These are phyloP conservation scores for Aegithalos caudatus DNA, from an alignment of 2,113 vertebrate species.

Conservation along the genomic window DNA sequence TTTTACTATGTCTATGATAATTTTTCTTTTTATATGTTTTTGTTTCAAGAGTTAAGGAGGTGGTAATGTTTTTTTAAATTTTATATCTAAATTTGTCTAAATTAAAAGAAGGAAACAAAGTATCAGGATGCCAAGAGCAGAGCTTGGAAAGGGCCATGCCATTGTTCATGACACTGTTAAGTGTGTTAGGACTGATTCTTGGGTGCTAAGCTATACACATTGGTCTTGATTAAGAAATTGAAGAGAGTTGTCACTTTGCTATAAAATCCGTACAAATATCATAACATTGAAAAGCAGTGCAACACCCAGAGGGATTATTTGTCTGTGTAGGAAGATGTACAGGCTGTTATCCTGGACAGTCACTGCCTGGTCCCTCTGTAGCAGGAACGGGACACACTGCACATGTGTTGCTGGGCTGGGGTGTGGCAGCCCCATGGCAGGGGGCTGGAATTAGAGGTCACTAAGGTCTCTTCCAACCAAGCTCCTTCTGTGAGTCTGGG, in stretches of 20 bases:
- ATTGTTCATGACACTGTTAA: neutral
- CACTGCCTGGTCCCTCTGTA: neutral
- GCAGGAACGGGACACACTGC: neutral
- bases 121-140: neutral
- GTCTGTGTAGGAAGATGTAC: neutral
- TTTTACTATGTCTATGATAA: neutral
- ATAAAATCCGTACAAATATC: neutral
- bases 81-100: neutral
- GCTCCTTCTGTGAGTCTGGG: neutral
- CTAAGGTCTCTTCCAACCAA: neutral
- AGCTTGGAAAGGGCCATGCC: neutral
- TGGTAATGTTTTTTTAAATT: neutral
- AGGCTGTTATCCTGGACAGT: neutral
- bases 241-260: neutral
- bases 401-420: neutral
- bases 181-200: neutral
- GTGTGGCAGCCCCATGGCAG: neutral
- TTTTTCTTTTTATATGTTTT: neutral
- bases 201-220: neutral
- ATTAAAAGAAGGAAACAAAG: neutral
- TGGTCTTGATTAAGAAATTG: neutral
- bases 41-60: neutral
- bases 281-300: neutral
- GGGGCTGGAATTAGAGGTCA: neutral
- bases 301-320: neutral